A percentile compares a stretch with the other conserved stretches of the same genome.
Conservation (phyloP, 2,797 vertebrate species). For the Channallabes apus region DNA sequence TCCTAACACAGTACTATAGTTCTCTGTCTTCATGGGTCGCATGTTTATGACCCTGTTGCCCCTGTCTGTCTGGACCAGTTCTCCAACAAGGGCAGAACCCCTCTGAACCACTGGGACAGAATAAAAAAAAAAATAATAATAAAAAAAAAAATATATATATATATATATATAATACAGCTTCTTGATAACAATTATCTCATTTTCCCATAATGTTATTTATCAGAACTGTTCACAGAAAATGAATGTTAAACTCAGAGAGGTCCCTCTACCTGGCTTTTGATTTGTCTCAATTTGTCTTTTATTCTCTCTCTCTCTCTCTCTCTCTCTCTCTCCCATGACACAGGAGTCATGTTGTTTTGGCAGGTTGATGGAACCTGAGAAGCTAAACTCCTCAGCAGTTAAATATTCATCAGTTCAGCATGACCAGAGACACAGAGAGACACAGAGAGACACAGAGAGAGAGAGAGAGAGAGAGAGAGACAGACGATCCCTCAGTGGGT, state of each 20-base stretch:
- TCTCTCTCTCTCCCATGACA: neutral
- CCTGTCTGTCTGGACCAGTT: no score
- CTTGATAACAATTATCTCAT: no score
- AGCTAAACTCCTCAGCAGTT: conserved; percentile 36
- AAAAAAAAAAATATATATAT: no score
- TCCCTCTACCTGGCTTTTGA: neutral
- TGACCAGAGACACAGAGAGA: conserved; percentile 25
- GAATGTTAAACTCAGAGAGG: no score
- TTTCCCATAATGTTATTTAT: no score
- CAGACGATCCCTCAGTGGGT: neutral
- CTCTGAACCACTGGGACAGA: no score
- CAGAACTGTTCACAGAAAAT: no score
- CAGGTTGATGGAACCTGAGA: conserved; percentile 48
- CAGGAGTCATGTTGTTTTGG: conserved; percentile 29
- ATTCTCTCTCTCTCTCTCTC: neutral
- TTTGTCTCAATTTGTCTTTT: neutral
- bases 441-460: no score
- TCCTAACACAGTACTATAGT: neutral
- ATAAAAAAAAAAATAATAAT: no score
- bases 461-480: conserved; percentile 9
- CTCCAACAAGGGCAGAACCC: no score
- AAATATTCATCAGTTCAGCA: conserved; percentile 54
- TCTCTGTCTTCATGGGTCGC: neutral
- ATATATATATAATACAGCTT: no score
- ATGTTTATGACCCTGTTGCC: no score